phyloP scores from a whole-genome alignment of 2,113 vertebrate species.

The Cairina moschata region DNA sequence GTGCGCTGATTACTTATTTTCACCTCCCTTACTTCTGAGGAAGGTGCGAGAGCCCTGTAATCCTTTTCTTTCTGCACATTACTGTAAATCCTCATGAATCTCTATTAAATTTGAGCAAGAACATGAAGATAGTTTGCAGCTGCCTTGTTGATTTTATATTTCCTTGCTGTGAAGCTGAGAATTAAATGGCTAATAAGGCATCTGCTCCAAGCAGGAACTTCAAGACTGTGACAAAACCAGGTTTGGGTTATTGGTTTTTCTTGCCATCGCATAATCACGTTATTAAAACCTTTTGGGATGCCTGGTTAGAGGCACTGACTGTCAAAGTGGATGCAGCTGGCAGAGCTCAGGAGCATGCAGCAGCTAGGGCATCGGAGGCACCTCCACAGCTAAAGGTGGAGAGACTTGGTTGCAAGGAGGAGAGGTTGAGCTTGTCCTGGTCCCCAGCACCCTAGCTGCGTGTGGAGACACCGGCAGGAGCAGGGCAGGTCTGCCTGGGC shows the following conservation, averaged over 20 bases:
- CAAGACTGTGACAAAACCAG: slow-evolving; percentile 21
- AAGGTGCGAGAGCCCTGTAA: not conserved
- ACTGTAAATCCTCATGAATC: slow-evolving; percentile 58
- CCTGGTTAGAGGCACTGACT: not conserved
- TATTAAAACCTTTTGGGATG: slow-evolving; percentile 10
- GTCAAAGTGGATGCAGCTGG: not conserved
- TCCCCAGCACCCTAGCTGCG: fast-evolving
- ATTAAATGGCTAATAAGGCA: slow-evolving; percentile 56
- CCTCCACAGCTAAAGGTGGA: not conserved
- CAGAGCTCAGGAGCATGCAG: not conserved
- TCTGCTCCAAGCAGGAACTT: slow-evolving; percentile 44
- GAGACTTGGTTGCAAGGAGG: fast-evolving
- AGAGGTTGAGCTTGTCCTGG: not conserved
- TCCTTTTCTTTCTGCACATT: slow-evolving; percentile 4
- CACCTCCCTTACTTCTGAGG: not conserved
- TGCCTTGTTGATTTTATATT: slow-evolving; percentile 62
- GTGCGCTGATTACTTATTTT: not conserved
- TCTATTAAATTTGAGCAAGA: slow-evolving; percentile 57
- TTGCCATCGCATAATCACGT: not conserved
- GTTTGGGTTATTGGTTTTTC: slow-evolving; percentile 32
- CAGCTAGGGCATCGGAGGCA: fast-evolving
- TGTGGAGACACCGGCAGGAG: fast-evolving
- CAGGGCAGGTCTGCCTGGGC: fast-evolving
- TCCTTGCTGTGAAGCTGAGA: slow-evolving; percentile 31
- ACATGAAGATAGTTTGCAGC: slow-evolving; percentile 49